Percentiles rank a stretch among this genome's conserved stretches.
phyloP scores from a whole-genome alignment of 2,797 vertebrate genomes.

The Pseudochromis fuscus region DNA sequence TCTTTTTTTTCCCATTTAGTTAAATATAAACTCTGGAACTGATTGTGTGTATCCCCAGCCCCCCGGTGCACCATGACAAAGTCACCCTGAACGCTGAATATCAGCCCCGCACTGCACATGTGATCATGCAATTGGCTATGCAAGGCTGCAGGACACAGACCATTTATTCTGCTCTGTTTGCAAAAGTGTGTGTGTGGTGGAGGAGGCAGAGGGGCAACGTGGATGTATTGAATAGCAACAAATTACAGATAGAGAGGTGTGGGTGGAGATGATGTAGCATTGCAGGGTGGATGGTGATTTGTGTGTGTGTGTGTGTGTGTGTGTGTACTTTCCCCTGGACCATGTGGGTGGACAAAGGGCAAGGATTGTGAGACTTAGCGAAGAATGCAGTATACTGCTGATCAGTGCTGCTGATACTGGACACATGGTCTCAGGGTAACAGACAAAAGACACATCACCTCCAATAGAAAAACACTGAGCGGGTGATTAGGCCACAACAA shows the following conservation, averaged over 20 bases:
- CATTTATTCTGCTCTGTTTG: slow-evolving; percentile 70
- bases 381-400: slow-evolving; percentile 73
- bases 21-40: slow-evolving; percentile 76
- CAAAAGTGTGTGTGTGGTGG: slow-evolving; percentile 29
- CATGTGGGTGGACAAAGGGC: slow-evolving; percentile 57
- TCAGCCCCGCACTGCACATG: slow-evolving; percentile 62
- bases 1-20: slow-evolving; percentile 46
- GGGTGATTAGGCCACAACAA: slow-evolving; percentile 32
- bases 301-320: slow-evolving; percentile 17
- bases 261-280: slow-evolving; percentile 31
- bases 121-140: slow-evolving; percentile 68
- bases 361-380: slow-evolving; percentile 66
- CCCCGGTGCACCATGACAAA: slow-evolving; percentile 65
- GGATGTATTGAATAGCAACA: slow-evolving; percentile 40
- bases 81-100: slow-evolving; percentile 74
- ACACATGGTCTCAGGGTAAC: slow-evolving; percentile 36
- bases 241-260: slow-evolving; percentile 42
- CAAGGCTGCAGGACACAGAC: slow-evolving; percentile 66
- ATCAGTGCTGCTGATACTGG: slow-evolving; percentile 55
- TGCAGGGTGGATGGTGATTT: slow-evolving; percentile 10
- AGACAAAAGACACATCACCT: slow-evolving; percentile 57
- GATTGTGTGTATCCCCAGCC: slow-evolving; percentile 54
- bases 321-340: slow-evolving; percentile 18
- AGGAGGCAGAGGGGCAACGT: slow-evolving; percentile 15
- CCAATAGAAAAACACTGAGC: slow-evolving; percentile 30